A percentile compares a stretch with the other conserved stretches of the same genome.
Evolutionary conservation across 2,888 invertebrate species (phyloP).

Genomic region (Xanthorhoe spadicearia): DNA sequence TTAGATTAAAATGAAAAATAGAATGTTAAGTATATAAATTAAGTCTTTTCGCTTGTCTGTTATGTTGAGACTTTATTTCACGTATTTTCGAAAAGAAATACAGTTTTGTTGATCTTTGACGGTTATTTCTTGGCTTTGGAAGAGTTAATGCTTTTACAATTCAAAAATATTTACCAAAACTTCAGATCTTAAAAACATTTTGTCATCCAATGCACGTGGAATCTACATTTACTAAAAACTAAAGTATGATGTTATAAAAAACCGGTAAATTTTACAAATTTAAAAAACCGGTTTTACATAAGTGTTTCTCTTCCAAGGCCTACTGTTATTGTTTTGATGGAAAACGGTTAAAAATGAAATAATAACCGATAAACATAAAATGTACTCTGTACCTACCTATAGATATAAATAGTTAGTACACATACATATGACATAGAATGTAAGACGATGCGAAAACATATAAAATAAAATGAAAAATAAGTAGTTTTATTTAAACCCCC

Average conservation of each 20-base stretch:
- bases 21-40: constrained; percentile 55
- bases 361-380: constrained; percentile 41
- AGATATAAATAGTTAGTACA: constrained; percentile 44
- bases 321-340: constrained; percentile 39
- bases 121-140: constrained; percentile 26
- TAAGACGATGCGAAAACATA: constrained; percentile 49
- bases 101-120: constrained; percentile 33
- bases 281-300: background rate
- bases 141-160: constrained; percentile 2
- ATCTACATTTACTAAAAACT: background rate
- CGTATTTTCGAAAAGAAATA: constrained; percentile 47
- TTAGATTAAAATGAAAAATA: constrained; percentile 50
- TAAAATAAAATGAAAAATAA: constrained; percentile 41
- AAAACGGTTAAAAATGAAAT: constrained; percentile 36
- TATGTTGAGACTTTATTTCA: constrained; percentile 49
- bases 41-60: constrained; percentile 60
- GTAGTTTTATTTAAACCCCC: constrained; percentile 43
- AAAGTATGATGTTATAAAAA: background rate
- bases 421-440: constrained; percentile 48
- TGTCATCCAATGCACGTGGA: background rate
- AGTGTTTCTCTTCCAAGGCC: constrained; percentile 19
- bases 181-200: background rate
- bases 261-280: background rate
- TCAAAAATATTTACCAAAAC: background rate
- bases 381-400: constrained; percentile 49